Conservation (phyloP, 2,888 invertebrate species). For the Pyrochroa serraticornis region DNA sequence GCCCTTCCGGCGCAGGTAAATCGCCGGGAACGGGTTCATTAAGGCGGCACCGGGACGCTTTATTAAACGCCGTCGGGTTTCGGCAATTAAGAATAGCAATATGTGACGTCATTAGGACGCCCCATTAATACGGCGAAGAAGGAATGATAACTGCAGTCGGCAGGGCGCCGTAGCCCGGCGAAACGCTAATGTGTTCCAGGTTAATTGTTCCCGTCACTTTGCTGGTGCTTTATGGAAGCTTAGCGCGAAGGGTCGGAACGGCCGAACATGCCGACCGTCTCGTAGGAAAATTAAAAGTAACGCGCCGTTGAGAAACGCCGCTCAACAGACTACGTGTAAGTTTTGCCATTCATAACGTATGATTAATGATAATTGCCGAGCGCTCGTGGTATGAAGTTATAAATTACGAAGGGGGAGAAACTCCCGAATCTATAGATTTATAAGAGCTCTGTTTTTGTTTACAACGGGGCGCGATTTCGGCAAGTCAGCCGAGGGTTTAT, state of each 20-base stretch:
- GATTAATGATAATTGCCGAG: conserved; percentile 57
- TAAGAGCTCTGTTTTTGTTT: conserved; percentile 51
- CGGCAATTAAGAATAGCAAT: conserved; percentile 44
- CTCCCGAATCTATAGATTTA: conserved; percentile 47
- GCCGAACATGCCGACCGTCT: conserved; percentile 13
- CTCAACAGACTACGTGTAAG: conserved; percentile 51
- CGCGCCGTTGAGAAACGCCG: conserved; percentile 31
- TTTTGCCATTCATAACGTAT: conserved; percentile 57
- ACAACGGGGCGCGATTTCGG: conserved; percentile 42
- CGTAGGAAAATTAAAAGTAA: conserved; percentile 49
- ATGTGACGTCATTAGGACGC: conserved; percentile 44
- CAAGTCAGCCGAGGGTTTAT: conserved; percentile 42
- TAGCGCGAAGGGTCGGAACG: conserved; percentile 29
- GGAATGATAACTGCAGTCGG: conserved; percentile 42
- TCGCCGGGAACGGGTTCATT: conserved; percentile 11
- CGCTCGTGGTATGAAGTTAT: conserved; percentile 52
- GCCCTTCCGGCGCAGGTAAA: too few relatives aligned
- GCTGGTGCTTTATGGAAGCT: conserved; percentile 39
- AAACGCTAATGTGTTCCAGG: conserved; percentile 44
- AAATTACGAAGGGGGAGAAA: conserved; percentile 46
- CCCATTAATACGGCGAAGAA: conserved; percentile 42
- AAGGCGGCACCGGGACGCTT: conserved; percentile 22
- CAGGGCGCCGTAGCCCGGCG: conserved; percentile 30
- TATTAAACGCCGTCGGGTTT: conserved; percentile 40
- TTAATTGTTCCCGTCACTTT: conserved; percentile 47